phyloP scores from a whole-genome alignment of 2,888 invertebrate species.

The Spodoptera littoralis region DNA sequence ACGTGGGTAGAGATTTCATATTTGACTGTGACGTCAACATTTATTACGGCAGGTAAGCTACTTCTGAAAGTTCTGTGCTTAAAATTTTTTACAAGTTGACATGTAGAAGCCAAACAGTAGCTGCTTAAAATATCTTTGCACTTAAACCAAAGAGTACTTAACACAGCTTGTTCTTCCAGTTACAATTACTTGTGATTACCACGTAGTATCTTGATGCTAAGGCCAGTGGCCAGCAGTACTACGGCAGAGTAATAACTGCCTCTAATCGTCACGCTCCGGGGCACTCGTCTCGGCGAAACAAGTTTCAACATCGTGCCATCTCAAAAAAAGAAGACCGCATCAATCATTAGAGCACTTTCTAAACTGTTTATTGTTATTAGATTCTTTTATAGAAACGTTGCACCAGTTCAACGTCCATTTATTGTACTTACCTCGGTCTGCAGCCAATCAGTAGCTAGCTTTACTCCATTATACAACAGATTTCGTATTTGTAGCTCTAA shows the following conservation, averaged over 20 bases:
- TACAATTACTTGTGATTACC: conserved; percentile 41
- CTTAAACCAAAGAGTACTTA: conserved; percentile 27
- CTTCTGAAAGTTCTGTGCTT: background rate
- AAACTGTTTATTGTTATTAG: conserved; percentile 74
- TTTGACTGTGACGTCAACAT: conserved; percentile 14
- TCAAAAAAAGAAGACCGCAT: conserved; percentile 74
- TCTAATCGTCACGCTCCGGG: conserved; percentile 65
- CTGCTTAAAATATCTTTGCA: conserved; percentile 1
- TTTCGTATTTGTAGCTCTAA: conserved; percentile 20
- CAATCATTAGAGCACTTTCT: conserved; percentile 83
- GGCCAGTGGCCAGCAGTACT: conserved; percentile 44
- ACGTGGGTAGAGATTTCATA: conserved; percentile 3
- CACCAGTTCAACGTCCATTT: conserved; percentile 51
- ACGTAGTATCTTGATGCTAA: conserved; percentile 35
- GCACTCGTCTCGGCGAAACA: conserved; percentile 65
- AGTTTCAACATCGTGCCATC: conserved; percentile 77
- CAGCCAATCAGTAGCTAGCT: conserved; percentile 36
- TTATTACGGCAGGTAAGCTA: conserved; percentile 19
- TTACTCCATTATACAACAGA: conserved; percentile 28
- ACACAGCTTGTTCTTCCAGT: conserved; percentile 9
- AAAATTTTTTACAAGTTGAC: conserved; percentile 17
- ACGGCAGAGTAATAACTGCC: conserved; percentile 53
- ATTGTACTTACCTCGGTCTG: conserved; percentile 17
- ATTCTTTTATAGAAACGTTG: conserved; percentile 53
- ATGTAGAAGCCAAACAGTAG: background rate